phyloP scores from a whole-genome alignment of 2,888 invertebrate species.

The Teinopalpus imperialis region DNA sequence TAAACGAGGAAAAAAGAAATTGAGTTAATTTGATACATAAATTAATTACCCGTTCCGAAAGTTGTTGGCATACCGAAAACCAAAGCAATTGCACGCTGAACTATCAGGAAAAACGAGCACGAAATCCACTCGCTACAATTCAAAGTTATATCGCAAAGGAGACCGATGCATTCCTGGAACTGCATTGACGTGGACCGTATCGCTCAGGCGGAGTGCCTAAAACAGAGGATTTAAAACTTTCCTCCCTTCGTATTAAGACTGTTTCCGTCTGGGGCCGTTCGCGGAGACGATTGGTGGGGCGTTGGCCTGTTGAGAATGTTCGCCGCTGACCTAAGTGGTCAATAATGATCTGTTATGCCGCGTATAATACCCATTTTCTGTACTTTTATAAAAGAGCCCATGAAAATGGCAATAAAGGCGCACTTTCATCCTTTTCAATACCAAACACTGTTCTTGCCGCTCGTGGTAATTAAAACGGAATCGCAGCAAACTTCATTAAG shows the following conservation, averaged over 20 bases:
- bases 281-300: constrained; percentile 58
- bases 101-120: constrained; percentile 48
- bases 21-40: constrained; percentile 23
- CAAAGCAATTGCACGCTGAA: constrained; percentile 19
- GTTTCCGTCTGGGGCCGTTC: constrained; percentile 42
- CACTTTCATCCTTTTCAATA: constrained; percentile 1
- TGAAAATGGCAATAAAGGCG: constrained; percentile 28
- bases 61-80: constrained; percentile 20
- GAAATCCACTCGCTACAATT: constrained; percentile 57
- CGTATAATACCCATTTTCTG: constrained; percentile 60
- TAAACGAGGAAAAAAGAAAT: constrained; percentile 13
- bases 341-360: constrained; percentile 77
- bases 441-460: constrained; percentile 34
- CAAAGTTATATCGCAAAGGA: constrained; percentile 69
- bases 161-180: constrained; percentile 76
- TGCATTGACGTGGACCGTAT: constrained; percentile 69
- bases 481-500: constrained; percentile 64
- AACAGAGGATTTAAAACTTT: constrained; percentile 50
- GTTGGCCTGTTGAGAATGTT: constrained; percentile 78
- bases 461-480: constrained; percentile 67
- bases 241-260: constrained; percentile 36
- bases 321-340: constrained; percentile 77
- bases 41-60: constrained; percentile 26
- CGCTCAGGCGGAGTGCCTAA: constrained; percentile 48
- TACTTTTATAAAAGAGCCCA: constrained; percentile 45